Conservation (phyloP, 2,113 vertebrate species). For the Haliaeetus leucogaster region DNA sequence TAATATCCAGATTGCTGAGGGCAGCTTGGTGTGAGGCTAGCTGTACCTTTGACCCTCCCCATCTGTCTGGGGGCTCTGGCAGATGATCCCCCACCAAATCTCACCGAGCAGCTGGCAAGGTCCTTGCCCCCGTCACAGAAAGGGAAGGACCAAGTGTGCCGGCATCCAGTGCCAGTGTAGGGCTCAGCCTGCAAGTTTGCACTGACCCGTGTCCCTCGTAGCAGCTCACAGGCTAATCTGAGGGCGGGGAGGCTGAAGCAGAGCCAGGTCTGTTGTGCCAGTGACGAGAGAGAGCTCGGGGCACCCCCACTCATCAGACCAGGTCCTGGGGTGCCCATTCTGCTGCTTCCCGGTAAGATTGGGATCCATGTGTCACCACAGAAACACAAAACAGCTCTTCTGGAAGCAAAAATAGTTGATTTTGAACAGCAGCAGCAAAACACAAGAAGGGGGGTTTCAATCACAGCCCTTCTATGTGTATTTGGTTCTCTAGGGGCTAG, state of each 20-base stretch:
- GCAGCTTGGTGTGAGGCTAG: neutral
- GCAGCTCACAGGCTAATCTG: neutral
- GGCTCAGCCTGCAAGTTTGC: neutral
- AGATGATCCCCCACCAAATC: neutral
- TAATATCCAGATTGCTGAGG: neutral
- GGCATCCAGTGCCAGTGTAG: neutral
- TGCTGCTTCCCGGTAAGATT: neutral
- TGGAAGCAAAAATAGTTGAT: neutral
- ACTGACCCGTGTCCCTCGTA: accelerated
- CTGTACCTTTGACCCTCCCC: neutral
- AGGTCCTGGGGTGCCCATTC: neutral
- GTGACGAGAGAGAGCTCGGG: accelerated
- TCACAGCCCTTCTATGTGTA: neutral
- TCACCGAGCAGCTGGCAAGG: neutral
- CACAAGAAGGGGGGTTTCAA: neutral
- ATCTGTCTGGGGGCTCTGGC: accelerated
- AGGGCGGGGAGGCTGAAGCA: neutral
- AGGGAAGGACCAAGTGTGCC: neutral
- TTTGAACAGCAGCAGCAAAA: neutral
- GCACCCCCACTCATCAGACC: neutral
- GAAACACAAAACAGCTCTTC: neutral
- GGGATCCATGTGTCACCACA: accelerated
- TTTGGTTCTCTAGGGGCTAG: neutral
- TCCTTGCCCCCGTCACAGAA: neutral
- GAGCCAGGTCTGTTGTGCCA: neutral